Percentiles rank a stretch among this genome's conserved stretches.
phyloP scores from a whole-genome alignment of 2,888 invertebrate species.

The Terebella lapidaria region DNA sequence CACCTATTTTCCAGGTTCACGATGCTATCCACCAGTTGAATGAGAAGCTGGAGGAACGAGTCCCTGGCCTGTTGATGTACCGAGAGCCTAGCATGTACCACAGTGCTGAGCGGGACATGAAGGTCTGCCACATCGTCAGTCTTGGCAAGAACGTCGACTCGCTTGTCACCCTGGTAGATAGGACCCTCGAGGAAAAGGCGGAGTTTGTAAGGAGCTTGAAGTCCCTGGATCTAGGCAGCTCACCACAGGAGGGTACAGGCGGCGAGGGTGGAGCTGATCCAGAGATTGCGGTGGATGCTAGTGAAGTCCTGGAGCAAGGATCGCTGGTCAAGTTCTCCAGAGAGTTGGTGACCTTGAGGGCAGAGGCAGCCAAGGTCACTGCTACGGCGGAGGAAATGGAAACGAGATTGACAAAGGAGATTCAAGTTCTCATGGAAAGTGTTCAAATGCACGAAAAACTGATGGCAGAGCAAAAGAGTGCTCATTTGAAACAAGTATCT shows the following conservation, averaged over 20 bases:
- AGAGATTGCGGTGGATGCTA: too few species aligned
- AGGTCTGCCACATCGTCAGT: background rate
- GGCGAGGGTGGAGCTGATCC: too few species aligned
- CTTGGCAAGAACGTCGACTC: conserved; percentile 5
- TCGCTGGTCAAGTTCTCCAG: conserved; percentile 1
- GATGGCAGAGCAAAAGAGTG: background rate
- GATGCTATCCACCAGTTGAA: background rate
- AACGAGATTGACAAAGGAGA: conserved; percentile 2
- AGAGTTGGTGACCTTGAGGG: background rate
- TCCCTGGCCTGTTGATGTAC: background rate
- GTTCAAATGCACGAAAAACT: conserved; percentile 4
- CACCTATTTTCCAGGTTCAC: too few species aligned
- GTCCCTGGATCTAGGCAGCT: background rate
- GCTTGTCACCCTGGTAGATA: background rate
- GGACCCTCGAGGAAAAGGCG: background rate
- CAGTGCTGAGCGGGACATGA: conserved; percentile 1
- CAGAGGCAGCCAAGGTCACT: background rate
- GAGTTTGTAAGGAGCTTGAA: background rate
- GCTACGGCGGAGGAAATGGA: background rate
- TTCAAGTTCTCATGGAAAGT: conserved; percentile 5
- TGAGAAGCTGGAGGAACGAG: background rate
- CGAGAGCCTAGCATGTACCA: background rate
- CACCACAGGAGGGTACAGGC: background rate
- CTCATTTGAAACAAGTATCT: background rate
- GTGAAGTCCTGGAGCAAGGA: too few species aligned